phyloP scores from a whole-genome alignment of 2,888 invertebrate species.

The Epirrhoe tristata region DNA sequence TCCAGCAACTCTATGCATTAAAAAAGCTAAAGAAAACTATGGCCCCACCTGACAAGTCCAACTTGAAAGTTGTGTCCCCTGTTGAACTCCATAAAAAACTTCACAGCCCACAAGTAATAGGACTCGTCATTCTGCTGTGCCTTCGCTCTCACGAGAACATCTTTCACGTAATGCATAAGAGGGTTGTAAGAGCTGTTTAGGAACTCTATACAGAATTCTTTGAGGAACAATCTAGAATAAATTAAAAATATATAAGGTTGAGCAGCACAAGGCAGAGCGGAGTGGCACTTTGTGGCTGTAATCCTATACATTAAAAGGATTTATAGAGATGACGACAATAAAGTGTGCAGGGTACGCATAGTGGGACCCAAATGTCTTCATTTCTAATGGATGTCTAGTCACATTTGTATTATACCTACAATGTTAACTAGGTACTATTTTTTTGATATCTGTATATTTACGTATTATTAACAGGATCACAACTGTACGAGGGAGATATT shows the following conservation, averaged over 20 bases:
- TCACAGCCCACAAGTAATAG: slow-evolving; percentile 96
- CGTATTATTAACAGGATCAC: too few species aligned
- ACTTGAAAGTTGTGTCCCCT: slow-evolving; percentile 94
- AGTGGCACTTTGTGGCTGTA: neutral
- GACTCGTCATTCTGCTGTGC: slow-evolving; percentile 95
- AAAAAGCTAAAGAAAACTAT: slow-evolving; percentile 3
- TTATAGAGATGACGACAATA: neutral
- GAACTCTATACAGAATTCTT: slow-evolving; percentile 97
- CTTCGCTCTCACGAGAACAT: slow-evolving; percentile 88
- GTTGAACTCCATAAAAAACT: slow-evolving; percentile 99
- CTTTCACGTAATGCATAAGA: slow-evolving; percentile 95
- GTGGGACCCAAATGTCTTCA: too few species aligned
- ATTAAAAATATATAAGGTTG: neutral
- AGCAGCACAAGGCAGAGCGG: neutral
- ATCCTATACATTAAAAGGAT: neutral
- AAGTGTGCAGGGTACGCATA: neutral
- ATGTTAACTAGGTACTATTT: too few species aligned
- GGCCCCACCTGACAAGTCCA: slow-evolving; percentile 92
- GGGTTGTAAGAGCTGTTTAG: slow-evolving; percentile 96
- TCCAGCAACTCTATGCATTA: neutral
- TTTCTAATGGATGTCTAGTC: neutral
- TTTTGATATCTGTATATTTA: too few species aligned
- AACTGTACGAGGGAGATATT: too few species aligned
- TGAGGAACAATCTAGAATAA: slow-evolving; percentile 92
- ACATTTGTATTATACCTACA: too few species aligned